Evolutionary conservation across 2,888 invertebrate species (phyloP).

Genomic region (Scaptomyza polygonia): DNA sequence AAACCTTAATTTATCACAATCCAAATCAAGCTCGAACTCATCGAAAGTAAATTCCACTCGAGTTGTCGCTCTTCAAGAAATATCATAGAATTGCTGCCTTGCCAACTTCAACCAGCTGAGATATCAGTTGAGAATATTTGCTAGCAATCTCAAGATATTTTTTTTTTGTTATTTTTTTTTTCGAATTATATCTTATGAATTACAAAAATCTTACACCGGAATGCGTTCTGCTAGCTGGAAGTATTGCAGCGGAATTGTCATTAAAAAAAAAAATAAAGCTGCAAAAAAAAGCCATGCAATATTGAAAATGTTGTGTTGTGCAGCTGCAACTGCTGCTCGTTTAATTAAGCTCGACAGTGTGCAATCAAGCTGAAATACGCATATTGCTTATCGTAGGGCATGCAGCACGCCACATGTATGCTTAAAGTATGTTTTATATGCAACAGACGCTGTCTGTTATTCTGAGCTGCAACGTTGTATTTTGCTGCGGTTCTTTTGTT

Average conservation of each 20-base stretch:
- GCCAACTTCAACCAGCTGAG: too few relatives aligned
- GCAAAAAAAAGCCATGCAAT: constrained; percentile 34
- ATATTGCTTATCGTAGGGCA: constrained; percentile 44
- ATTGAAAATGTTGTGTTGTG: constrained; percentile 3
- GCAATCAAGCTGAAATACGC: constrained; percentile 34
- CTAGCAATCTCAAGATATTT: too few relatives aligned
- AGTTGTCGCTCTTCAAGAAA: neutral
- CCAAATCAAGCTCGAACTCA: neutral
- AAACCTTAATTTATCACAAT: neutral
- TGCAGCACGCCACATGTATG: constrained; percentile 35
- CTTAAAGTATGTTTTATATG: constrained; percentile 21
- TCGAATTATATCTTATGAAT: constrained; percentile 8
- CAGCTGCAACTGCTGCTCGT: constrained; percentile 12
- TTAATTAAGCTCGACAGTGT: constrained; percentile 53
- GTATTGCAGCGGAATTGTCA: constrained; percentile 6
- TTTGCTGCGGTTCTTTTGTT: constrained; percentile 48
- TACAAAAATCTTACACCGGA: constrained; percentile 5
- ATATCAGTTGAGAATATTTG: too few relatives aligned
- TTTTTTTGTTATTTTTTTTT: too few relatives aligned
- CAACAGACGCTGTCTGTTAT: constrained; percentile 7
- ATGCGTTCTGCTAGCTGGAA: too few relatives aligned
- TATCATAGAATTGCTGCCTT: too few relatives aligned
- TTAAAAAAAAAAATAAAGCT: constrained; percentile 15
- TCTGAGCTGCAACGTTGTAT: constrained; percentile 21
- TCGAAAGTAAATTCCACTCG: neutral